Evolutionary conservation across 37 sponge, comb jelly and placozoan species (phyloP).

Genomic region (Halichondria panicea): DNA sequence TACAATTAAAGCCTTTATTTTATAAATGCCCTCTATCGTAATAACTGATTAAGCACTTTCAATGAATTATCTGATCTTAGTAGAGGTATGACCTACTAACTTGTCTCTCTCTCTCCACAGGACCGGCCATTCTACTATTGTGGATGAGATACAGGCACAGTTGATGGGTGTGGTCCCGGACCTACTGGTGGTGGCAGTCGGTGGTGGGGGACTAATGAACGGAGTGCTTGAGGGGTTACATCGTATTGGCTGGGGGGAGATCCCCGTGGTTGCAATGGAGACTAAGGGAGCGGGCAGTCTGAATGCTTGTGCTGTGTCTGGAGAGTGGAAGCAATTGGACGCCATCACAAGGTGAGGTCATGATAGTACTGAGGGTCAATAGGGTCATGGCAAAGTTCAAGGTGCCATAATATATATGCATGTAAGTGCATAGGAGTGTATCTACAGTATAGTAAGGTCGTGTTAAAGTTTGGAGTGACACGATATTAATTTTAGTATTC

Average conservation of each 20-base stretch:
- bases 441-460: too few relatives aligned
- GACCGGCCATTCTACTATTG: constrained; percentile 81
- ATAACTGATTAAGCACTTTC: too few relatives aligned
- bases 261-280: constrained; percentile 94
- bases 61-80: too few relatives aligned
- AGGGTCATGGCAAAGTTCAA: background rate
- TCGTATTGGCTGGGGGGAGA: constrained; percentile 74
- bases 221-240: constrained; percentile 88
- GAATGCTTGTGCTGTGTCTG: constrained; percentile 61
- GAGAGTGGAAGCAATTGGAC: constrained; percentile 57
- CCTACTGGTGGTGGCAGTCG: constrained; percentile 82
- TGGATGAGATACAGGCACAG: constrained; percentile 75
- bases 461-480: too few relatives aligned
- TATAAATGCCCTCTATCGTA: background rate
- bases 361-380: background rate
- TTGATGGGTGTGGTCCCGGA: constrained; percentile 47
- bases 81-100: too few relatives aligned
- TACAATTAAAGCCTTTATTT: constrained; percentile 1
- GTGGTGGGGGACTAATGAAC: constrained; percentile 90
- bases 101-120: too few relatives aligned
- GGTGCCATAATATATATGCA: too few relatives aligned
- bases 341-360: constrained; percentile 77
- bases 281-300: constrained; percentile 88
- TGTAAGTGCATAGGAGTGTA: too few relatives aligned
- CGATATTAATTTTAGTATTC: too few relatives aligned